Conservation (phyloP, 2,888 invertebrate genomes). For the Melinopterus prodromus region DNA sequence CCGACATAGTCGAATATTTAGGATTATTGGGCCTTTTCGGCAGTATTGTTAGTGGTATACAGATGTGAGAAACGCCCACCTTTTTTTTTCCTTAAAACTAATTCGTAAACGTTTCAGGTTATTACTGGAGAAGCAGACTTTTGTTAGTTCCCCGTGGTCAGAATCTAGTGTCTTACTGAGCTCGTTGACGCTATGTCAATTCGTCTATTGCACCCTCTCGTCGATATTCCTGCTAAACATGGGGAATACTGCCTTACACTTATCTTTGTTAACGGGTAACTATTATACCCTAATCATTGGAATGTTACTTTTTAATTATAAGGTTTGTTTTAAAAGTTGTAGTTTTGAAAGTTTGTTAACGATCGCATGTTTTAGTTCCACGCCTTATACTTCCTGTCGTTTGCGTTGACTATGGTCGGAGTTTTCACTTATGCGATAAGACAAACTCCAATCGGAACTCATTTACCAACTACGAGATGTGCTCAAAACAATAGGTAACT, state of each 20-base stretch:
- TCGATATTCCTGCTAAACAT: conserved; percentile 79
- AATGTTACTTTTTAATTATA: conserved; percentile 81
- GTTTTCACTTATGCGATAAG: conserved; percentile 72
- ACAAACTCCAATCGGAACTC: conserved; percentile 64
- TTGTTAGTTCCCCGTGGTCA: conserved; percentile 72
- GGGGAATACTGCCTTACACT: conserved; percentile 83
- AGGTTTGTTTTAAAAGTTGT: conserved; percentile 79
- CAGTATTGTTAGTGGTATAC: conserved; percentile 77
- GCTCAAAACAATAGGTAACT: conserved; percentile 55
- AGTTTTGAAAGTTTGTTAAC: conserved; percentile 31
- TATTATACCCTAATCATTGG: conserved; percentile 85
- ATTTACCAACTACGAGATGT: conserved; percentile 50
- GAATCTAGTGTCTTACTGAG: conserved; percentile 67
- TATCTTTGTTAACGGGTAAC: conserved; percentile 83
- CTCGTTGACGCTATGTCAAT: conserved; percentile 71
- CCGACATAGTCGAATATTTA: conserved; percentile 80
- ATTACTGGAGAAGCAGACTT: conserved; percentile 73
- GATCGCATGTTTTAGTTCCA: conserved; percentile 72
- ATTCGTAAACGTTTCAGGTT: conserved; percentile 55
- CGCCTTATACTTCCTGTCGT: conserved; percentile 82
- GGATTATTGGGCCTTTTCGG: conserved; percentile 85
- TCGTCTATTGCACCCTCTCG: conserved; percentile 78
- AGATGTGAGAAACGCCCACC: conserved; percentile 70
- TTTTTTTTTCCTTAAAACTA: background rate
- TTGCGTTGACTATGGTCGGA: conserved; percentile 78